Evolutionary conservation across 2,888 invertebrate genomes (phyloP).

Genomic region (Tricholauxania praeusta): DNA sequence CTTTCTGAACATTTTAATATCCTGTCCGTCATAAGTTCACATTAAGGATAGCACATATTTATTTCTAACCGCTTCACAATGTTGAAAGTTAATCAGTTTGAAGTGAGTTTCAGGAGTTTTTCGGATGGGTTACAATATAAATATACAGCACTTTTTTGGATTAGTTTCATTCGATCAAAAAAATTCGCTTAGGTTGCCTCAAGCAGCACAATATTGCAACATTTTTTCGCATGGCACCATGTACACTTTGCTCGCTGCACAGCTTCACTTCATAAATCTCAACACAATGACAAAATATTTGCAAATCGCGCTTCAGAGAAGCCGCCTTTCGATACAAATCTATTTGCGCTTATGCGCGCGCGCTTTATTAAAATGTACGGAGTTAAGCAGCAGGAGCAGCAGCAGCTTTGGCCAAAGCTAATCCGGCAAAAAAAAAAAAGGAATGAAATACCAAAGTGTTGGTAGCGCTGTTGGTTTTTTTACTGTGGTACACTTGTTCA

Average conservation of each 20-base stretch:
- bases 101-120: too few species aligned
- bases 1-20: too few species aligned
- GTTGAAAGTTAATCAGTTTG: too few species aligned
- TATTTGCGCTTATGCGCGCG: conserved; percentile 49
- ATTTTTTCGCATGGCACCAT: neutral
- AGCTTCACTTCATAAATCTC: conserved; percentile 64
- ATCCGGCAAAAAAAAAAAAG: neutral
- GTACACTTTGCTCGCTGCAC: conserved; percentile 10
- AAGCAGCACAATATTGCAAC: neutral
- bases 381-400: conserved; percentile 6
- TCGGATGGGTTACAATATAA: too few species aligned
- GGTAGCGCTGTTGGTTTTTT: too few species aligned
- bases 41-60: too few species aligned
- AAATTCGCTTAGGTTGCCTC: neutral
- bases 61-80: too few species aligned
- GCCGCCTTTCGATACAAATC: conserved; percentile 64
- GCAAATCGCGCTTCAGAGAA: conserved; percentile 63
- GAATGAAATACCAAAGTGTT: too few species aligned
- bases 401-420: neutral
- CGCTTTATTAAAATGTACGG: conserved; percentile 25
- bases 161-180: neutral
- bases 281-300: conserved; percentile 66
- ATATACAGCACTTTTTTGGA: too few species aligned
- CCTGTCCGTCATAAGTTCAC: too few species aligned
- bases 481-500: too few species aligned